A percentile compares a stretch with the other conserved stretches of the same genome.
These are phyloP conservation scores for Bungarus multicinctus DNA, from an alignment of 2,113 vertebrate species.

Conservation along the genomic window DNA sequence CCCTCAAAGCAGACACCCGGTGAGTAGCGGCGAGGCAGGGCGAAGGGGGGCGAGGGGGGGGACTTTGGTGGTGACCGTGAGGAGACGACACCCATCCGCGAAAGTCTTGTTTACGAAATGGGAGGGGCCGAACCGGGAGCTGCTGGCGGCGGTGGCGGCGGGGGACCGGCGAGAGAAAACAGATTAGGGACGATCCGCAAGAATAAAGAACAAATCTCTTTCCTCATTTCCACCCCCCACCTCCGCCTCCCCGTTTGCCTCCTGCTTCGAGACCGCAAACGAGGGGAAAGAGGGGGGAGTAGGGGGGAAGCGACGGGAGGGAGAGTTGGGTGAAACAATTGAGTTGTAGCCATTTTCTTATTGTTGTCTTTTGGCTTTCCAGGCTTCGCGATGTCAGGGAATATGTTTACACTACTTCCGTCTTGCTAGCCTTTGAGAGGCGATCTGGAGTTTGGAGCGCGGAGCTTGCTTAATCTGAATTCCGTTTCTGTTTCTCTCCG, in stretches of 20 bases:
- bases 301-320: background rate
- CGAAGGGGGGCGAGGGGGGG: background rate
- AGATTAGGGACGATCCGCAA: background rate
- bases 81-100: background rate
- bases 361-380: conserved; percentile 67
- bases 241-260: background rate
- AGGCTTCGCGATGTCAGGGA: background rate
- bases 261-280: background rate
- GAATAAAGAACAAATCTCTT: background rate
- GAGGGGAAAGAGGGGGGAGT: background rate
- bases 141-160: background rate
- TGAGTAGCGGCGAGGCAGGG: conserved; percentile 58
- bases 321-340: conserved; percentile 39
- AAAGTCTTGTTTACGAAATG: conserved; percentile 14
- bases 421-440: background rate
- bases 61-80: background rate
- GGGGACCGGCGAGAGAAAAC: background rate
- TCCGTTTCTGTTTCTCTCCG: background rate
- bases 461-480: background rate
- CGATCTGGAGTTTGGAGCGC: background rate
- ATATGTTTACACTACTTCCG: background rate
- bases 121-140: conserved; percentile 12
- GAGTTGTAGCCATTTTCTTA: conserved; percentile 77
- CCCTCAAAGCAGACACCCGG: conserved; percentile 80
- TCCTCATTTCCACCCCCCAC: no score